Conservation (phyloP, 1,140 invertebrate species). For the Parasteatoda tepidariorum region DNA sequence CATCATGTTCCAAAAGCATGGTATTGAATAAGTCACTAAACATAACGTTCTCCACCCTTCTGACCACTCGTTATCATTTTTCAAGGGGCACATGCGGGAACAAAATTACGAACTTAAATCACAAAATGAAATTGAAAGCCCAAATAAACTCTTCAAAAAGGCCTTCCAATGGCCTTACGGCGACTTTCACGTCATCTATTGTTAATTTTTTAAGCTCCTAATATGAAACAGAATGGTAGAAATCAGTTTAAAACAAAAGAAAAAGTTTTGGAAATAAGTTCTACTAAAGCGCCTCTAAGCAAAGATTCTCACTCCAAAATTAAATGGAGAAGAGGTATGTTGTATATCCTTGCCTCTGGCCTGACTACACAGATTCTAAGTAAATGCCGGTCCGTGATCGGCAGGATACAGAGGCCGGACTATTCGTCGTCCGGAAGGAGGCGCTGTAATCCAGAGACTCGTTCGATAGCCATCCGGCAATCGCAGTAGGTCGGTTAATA, state of each 20-base stretch:
- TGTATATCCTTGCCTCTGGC: background rate
- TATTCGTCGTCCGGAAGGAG: background rate
- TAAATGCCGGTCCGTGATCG: background rate
- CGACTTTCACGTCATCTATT: background rate
- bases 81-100: background rate
- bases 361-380: background rate
- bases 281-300: background rate
- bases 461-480: background rate
- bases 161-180: background rate
- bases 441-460: background rate
- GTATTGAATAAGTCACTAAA: background rate
- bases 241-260: background rate
- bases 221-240: background rate
- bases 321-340: background rate
- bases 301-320: background rate
- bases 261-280: background rate
- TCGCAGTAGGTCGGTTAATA: background rate
- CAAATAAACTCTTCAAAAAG: background rate
- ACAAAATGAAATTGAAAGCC: background rate
- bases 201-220: background rate
- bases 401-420: background rate
- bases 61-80: background rate
- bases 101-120: background rate
- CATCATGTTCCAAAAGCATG: background rate
- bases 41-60: background rate